A percentile compares a stretch with the other conserved stretches of the same genome.
Conservation (phyloP, 2,797 vertebrate species). For the Clarias laeviceps region DNA sequence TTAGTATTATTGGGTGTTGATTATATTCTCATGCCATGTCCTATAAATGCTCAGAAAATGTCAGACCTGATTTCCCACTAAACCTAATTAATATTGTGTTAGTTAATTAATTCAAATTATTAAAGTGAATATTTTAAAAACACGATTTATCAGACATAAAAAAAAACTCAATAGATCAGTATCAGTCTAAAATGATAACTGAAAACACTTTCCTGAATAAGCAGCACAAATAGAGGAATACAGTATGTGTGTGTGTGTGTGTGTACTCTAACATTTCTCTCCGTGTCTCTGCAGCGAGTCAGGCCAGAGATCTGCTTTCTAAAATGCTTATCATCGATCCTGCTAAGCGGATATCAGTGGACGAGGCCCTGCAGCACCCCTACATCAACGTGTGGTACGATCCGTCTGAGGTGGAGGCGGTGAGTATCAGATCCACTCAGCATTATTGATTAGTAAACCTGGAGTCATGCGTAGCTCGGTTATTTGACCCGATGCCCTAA, state of each 20-base stretch:
- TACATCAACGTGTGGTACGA: slow-evolving; percentile 99
- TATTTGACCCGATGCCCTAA: slow-evolving; percentile 44
- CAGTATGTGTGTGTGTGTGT: not conserved
- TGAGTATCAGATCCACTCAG: slow-evolving; percentile 71
- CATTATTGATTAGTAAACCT: slow-evolving; percentile 50
- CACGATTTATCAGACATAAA: not conserved
- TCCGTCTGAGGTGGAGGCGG: slow-evolving; percentile 97
- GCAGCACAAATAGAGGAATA: not conserved
- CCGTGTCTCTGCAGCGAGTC: slow-evolving; percentile 84
- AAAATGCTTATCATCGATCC: slow-evolving; percentile 99
- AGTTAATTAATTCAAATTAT: not conserved
- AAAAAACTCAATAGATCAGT: not conserved
- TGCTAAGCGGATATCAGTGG: slow-evolving; percentile 96
- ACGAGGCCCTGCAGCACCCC: slow-evolving; percentile 96
- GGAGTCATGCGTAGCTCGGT: slow-evolving; percentile 45
- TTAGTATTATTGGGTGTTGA: not conserved
- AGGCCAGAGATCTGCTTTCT: slow-evolving; percentile 97
- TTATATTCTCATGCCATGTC: not conserved
- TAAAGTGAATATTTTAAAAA: not conserved
- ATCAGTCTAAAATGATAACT: not conserved
- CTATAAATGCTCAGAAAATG: not conserved
- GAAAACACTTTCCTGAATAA: not conserved
- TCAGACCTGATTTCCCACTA: not conserved
- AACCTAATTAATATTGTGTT: not conserved
- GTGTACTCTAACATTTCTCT: not conserved